A percentile compares a stretch with the other conserved stretches of the same genome.
Evolutionary conservation across 2,113 vertebrate genomes (phyloP).

Genomic region (Engystomops pustulosus): DNA sequence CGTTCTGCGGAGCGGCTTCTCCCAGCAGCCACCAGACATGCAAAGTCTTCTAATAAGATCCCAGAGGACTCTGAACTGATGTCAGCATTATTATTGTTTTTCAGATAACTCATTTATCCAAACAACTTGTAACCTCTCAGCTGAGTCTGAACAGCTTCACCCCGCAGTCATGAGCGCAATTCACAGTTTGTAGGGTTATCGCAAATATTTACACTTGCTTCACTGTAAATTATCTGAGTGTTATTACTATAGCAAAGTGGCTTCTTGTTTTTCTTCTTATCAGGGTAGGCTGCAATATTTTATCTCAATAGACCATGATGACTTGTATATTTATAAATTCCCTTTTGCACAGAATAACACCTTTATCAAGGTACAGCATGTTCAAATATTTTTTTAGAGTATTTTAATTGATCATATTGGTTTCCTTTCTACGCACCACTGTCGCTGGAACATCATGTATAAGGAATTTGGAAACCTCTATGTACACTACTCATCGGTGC

Average conservation of each 20-base stretch:
- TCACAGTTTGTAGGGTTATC: not conserved
- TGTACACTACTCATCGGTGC: no score
- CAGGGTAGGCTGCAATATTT: not conserved
- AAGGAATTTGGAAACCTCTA: no score
- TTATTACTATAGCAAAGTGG: not conserved
- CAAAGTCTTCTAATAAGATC: conserved; percentile 48
- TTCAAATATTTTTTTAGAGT: no score
- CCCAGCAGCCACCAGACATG: conserved; percentile 35
- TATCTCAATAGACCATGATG: not conserved
- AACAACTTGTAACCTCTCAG: conserved; percentile 51
- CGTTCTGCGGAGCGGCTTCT: not conserved
- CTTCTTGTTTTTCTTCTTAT: not conserved
- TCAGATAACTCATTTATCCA: conserved; percentile 17
- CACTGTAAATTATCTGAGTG: conserved; percentile 12
- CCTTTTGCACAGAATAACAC: no score
- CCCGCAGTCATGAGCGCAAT: not conserved
- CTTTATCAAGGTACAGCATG: no score
- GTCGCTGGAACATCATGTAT: no score
- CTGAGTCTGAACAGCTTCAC: conserved; percentile 25
- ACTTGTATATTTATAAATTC: no score
- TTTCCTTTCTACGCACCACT: no score
- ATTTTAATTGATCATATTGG: no score
- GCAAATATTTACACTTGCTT: conserved; percentile 52
- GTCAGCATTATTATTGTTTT: not conserved
- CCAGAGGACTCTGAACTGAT: conserved; percentile 49